Base-by-base conservation (phyloP, 1,140 invertebrate species). In the Ostrea edulis region DNA sequence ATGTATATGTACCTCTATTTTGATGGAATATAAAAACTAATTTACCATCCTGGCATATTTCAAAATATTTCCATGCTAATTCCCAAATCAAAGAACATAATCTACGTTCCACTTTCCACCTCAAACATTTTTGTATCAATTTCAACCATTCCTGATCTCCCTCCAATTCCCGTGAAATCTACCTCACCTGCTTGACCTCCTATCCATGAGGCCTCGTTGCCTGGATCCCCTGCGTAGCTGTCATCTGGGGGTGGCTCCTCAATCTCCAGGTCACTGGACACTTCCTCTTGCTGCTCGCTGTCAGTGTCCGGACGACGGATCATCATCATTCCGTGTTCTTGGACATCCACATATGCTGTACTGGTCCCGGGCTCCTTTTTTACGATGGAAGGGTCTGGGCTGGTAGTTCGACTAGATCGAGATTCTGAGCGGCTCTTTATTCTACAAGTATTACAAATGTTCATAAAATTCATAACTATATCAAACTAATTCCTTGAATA, bases 181-280 rank as follows among this genome's bases (percentile, higher is more conserved):
- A 83, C n/a, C 52, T 53, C 52, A 83, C 44, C 44, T n/a, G 82
- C 82, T 52, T 83, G 82, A 12, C 82, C 82, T 11, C 35, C 82
- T 4, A 83, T 54, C 52, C 82, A 83, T 8, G 82, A 54, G 22
- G 44, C 44, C 44, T 83, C 52, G 20, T 20, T 83, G 14, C 44
- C 44, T 0, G 52, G 35, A 12, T 77, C 68, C 1, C 68, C 52
- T 22, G 52, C 52, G 8, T 52, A 53, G 8, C 82, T 54, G 17
- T 86, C 85, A n/a, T 86, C 85, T 29, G 52, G 68, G 11, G 85
- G 65, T n/a, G 65, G 77, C 81, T 86, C 85, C 52, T 83, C 82
- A 20, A 83, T 53, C 52, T 83, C 82, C 44, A 83, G 44, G 62
- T 86, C 85, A 86, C 85, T 86, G 20, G 85, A 54, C 54, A 55